Evolutionary conservation across 2,888 invertebrate genomes (phyloP), one percentile per base, ranked within the genome.

Genomic region (Steinernema scapterisci): DNA sequence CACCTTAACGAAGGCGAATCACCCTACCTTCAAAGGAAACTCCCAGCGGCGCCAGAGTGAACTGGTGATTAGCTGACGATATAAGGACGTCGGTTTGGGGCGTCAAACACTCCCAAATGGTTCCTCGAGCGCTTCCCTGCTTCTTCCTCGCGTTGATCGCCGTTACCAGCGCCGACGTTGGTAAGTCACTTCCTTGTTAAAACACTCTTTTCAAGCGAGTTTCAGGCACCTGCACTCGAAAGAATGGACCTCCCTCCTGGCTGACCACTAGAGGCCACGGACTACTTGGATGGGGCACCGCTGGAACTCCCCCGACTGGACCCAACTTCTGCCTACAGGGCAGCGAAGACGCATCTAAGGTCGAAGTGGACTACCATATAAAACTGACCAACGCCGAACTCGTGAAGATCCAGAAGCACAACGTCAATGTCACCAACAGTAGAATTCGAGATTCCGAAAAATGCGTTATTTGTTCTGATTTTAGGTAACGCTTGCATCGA

Each of bases 241-340:
- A 44, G 23, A 46, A 23, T 21, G 21, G 43, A 6, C 71, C 71
- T 11, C 44, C 71, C 13, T 45, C 71, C 1, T 71, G 71, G 71
- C 71, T 71, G 19, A 71, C 71, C 44, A 45, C 71, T 45, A 71
- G 7, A 23, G 71, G 44, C 6, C 71, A 46, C n/a, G 71, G 71
- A 7, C 71, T 71, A n/a, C 21, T 16, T 5, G 46, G 46, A 1
- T 71, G 71, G 71, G 71, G 43, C 71, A 71, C 71, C 23, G 71
- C 71, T 6, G 71, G 71, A 7, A 44, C 43, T 5, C 45, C 71
- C 13, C 71, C 71, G 1, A 44, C 45, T 19, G 71, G 71, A 19
- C 71, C 71, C 1, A 71, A 71, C 71, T 71, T 71, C 71, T 71
- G 71, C 19, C 71, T 71, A 11, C 71, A 71, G 45, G 71, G 44